Conservation (phyloP, 2,113 vertebrate genomes). For the Aptenodytes forsteri region DNA sequence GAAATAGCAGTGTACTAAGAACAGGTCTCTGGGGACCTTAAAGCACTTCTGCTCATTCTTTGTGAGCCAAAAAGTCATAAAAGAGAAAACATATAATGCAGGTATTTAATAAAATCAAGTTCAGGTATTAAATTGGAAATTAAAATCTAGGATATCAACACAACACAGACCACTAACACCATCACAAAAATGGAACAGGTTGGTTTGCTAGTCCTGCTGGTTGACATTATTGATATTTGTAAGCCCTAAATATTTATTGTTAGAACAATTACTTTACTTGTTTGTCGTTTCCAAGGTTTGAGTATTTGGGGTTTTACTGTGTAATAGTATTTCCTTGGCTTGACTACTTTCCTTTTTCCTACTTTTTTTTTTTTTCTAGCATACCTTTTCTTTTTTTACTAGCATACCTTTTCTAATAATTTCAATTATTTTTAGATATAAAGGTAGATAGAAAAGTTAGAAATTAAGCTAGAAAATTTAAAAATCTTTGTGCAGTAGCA, state of each 20-base stretch:
- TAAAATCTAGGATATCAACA: neutral
- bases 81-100: neutral
- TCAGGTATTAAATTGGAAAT: neutral
- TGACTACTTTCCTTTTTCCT: neutral
- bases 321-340: neutral
- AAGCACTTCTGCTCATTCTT: neutral
- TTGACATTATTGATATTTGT: neutral
- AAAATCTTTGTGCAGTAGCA: neutral
- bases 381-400: neutral
- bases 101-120: conserved; percentile 27
- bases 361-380: too few species aligned
- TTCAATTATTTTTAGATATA: neutral
- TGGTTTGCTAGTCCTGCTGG: neutral
- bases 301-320: neutral
- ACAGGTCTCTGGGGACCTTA: neutral
- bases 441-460: neutral
- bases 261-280: neutral
- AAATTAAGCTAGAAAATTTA: neutral
- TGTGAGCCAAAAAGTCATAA: conserved; percentile 6
- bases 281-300: neutral
- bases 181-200: neutral
- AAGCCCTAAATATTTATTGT: neutral
- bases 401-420: neutral
- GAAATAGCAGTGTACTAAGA: neutral
- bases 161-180: neutral